phyloP scores from a whole-genome alignment of 2,888 invertebrate genomes.

The Pollenia amentaria region DNA sequence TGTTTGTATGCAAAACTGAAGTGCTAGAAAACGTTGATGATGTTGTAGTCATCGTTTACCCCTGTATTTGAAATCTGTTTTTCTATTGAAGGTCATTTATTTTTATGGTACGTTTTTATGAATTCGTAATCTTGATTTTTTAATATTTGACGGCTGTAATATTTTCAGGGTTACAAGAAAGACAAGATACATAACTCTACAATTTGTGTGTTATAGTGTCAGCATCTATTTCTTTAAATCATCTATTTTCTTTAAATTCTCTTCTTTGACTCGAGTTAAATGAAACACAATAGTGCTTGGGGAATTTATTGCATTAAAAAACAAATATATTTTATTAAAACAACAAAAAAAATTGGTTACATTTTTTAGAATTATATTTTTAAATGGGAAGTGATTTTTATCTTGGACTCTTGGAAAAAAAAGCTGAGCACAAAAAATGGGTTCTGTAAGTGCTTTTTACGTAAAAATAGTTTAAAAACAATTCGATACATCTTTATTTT shows the following conservation, averaged over 20 bases:
- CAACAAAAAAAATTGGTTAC: background rate
- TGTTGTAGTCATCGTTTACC: constrained; percentile 18
- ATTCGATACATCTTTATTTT: too few species aligned
- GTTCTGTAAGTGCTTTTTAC: background rate
- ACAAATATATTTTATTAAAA: too few species aligned
- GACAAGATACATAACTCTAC: background rate
- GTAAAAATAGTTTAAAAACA: too few species aligned
- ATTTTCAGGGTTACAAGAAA: constrained; percentile 55
- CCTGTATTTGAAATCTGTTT: constrained; percentile 50
- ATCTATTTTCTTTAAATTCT: background rate
- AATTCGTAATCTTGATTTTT: constrained; percentile 59
- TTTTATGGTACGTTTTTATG: constrained; percentile 39
- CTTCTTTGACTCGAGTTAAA: background rate
- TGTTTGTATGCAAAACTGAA: background rate
- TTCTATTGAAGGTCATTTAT: constrained; percentile 62
- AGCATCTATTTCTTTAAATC: constrained; percentile 2
- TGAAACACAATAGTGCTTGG: background rate
- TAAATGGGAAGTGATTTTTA: background rate
- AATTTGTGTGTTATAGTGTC: background rate
- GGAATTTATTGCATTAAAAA: background rate
- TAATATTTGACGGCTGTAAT: constrained; percentile 60
- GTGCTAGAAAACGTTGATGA: background rate
- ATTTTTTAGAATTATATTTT: too few species aligned
- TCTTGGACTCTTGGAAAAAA: too few species aligned
- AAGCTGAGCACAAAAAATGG: too few species aligned